A percentile compares a stretch with the other conserved stretches of the same genome.
These are phyloP conservation scores for Danio albolineatus DNA, from an alignment of 2,797 vertebrate genomes.

Conservation along the genomic window DNA sequence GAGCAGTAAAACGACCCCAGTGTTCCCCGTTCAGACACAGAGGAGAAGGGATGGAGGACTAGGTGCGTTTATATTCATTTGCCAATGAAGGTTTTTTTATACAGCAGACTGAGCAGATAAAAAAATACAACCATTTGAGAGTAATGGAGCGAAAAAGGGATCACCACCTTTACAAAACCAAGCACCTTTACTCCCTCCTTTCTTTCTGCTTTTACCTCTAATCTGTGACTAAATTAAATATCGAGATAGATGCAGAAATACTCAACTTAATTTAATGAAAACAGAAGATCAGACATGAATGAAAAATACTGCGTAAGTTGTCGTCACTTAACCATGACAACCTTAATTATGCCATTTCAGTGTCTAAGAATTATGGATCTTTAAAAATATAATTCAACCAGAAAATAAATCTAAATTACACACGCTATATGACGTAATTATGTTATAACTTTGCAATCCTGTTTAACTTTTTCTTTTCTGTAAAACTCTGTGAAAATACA, in stretches of 20 bases:
- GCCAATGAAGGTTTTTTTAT: constrained; percentile 35
- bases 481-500: not conserved
- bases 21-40: constrained; percentile 24
- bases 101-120: constrained; percentile 33
- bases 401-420: not conserved
- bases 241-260: not conserved
- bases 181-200: constrained; percentile 20
- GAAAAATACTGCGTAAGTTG: not conserved
- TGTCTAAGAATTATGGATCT: not conserved
- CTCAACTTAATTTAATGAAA: not conserved
- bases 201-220: constrained; percentile 26
- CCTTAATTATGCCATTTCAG: not conserved
- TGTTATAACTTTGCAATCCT: not conserved
- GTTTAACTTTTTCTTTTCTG: not conserved
- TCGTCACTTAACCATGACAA: not conserved
- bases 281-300: not conserved
- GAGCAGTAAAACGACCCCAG: constrained; percentile 7
- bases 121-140: constrained; percentile 53
- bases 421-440: not conserved
- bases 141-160: constrained; percentile 46
- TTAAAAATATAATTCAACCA: not conserved
- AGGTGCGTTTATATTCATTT: constrained; percentile 27
- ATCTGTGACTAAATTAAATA: constrained; percentile 7
- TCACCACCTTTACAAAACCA: constrained; percentile 46
- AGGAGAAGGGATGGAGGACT: not conserved